Base-by-base conservation (phyloP, 2,797 vertebrate species). In the Geotria australis region DNA sequence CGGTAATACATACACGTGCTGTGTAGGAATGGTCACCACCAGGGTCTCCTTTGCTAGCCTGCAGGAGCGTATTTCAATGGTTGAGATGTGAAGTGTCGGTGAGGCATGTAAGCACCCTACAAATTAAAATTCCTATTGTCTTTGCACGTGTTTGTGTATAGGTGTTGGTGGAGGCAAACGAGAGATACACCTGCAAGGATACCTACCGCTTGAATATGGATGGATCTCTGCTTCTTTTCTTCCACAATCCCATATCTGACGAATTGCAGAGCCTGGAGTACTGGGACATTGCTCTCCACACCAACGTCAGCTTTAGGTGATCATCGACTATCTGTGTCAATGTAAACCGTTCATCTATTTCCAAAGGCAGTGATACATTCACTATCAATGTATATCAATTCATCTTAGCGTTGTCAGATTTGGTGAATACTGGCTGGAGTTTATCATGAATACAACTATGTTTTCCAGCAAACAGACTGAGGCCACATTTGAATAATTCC, bases 251-350 rank as follows among this genome's bases (percentile, higher is more conserved):
- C 48, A 79, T 80, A 76, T 77, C 74, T 64, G 57, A 56, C 2
- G 48, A 70, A 47, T 69, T 59, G 38, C 69, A 73, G 57, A 76
- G 71, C 59, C 68, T 64, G 46, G 75, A 83, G 61, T 62, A 65
- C 13, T 95, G 86, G 86, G 63, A 76, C 15, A 58, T 68, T 53
- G 67, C 71, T 14, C 71, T 96, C 56, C 82, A 89, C 65, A 84
- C 84, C 10, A 68, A 89, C 46, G 77, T 89, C 63, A 75, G 76
- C 62, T 88, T 96, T 77, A 85, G 88, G 88, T 93, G 64, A 66
- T 9, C 49, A 60, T n/a, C 57, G 24, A 10, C 15, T n/a, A 24
- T 46, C 13, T 46, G 8, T 38, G 24, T 38, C 24, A 38, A 38
- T 5, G 3, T 38, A 38, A n/a, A 38, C 24, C 24, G 38, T 38